Conservation (phyloP, 2,797 vertebrate genomes). For the Spea hammondii region DNA sequence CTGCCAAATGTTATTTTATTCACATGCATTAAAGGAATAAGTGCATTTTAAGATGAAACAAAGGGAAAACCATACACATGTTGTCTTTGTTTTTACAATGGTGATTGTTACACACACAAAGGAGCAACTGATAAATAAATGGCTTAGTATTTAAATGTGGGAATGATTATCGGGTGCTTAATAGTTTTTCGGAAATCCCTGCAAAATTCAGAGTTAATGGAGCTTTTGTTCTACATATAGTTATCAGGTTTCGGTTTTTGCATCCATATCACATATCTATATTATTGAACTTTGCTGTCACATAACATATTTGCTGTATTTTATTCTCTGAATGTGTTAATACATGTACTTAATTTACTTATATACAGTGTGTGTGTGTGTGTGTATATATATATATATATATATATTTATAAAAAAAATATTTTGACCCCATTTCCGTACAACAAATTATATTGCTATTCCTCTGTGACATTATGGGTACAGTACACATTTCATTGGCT, state of each 20-base stretch:
- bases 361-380: background rate
- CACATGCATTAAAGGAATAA: too few relatives aligned
- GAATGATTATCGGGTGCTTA: too few relatives aligned
- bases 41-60: too few relatives aligned
- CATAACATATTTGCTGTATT: background rate
- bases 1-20: too few relatives aligned
- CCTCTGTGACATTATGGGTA: conserved; percentile 49
- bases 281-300: background rate
- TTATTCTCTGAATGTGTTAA: background rate
- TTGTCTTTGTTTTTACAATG: too few relatives aligned
- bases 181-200: too few relatives aligned
- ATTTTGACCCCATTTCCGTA: conserved; percentile 38
- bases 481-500: conserved; percentile 40
- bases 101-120: too few relatives aligned
- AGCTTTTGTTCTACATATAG: background rate
- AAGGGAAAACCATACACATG: too few relatives aligned
- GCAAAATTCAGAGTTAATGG: too few relatives aligned
- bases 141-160: too few relatives aligned
- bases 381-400: conserved; percentile 1
- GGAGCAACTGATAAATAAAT: too few relatives aligned
- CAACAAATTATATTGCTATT: conserved; percentile 46
- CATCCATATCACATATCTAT: background rate
- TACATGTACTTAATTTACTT: background rate
- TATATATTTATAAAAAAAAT: conserved; percentile 1
- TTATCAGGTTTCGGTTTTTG: background rate